Percentiles rank a stretch among this genome's conserved stretches.
Conservation (phyloP, 2,888 invertebrate species). For the Anoplius nigerrimus region DNA sequence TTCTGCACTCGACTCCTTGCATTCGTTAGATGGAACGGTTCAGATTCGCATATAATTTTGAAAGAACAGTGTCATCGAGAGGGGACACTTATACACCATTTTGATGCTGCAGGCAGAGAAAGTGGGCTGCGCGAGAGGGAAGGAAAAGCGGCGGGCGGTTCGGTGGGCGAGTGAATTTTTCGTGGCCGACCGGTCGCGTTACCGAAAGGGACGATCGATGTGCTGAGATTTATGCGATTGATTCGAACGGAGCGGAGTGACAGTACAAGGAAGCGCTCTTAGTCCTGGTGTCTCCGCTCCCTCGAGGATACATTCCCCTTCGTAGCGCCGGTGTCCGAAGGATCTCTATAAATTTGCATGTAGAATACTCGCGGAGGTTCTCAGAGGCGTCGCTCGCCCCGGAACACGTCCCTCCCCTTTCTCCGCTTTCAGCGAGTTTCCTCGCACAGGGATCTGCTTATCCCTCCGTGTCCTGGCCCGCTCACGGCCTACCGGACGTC, state of each 20-base stretch:
- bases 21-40: no score
- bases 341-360: conserved; percentile 76
- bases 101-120: conserved; percentile 5
- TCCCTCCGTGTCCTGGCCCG: conserved; percentile 3
- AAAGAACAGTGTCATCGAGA: no score
- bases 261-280: conserved; percentile 76
- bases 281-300: conserved; percentile 71
- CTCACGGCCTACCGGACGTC: conserved; percentile 20
- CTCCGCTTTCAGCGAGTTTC: conserved; percentile 34
- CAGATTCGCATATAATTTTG: no score
- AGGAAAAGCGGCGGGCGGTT: no score
- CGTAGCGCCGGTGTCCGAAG: conserved; percentile 71
- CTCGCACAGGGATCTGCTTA: conserved; percentile 13
- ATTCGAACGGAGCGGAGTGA: conserved; percentile 73
- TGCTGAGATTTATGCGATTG: conserved; percentile 74
- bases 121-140: not conserved
- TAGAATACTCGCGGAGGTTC: conserved; percentile 71
- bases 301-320: conserved; percentile 67
- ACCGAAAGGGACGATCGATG: conserved; percentile 57
- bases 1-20: not conserved
- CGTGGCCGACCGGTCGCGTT: conserved; percentile 45
- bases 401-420: conserved; percentile 49
- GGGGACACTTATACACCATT: conserved; percentile 12
- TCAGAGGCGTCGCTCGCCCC: conserved; percentile 46
- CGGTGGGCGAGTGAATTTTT: conserved; percentile 45